Base-by-base conservation (phyloP, 1,140 invertebrate species). In the Drosophila orosa region DNA sequence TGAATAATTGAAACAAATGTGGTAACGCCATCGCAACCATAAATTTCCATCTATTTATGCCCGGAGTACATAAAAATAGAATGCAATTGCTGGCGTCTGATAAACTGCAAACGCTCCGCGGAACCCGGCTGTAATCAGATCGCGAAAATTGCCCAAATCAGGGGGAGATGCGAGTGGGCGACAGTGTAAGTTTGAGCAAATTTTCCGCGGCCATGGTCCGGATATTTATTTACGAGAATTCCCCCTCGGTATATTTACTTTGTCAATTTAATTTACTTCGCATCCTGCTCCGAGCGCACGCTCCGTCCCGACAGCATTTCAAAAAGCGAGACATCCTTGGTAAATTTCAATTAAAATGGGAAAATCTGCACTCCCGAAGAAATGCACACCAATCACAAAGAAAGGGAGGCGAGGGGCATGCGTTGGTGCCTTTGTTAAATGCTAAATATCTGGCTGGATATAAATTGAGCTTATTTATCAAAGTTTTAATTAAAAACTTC, bases 381-480 rank as follows among this genome's bases (percentile, higher is more conserved):
- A 83, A 76, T 72, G 67, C 72, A 60, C 71, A 59, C 61, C 57
- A 59, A 39, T 44, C 52, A 48, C 48, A 48, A 55, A 40, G 50
- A 13, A 19, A 31, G 24, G 35, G 10, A 45, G 13, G 7, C 17
- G 47, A 48, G n/a, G 4, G 47, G 57, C 12, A 31, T 40, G 45
- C 44, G 66, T 45, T 9, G 52, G 31, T 15, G 42, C 35, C 48
- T 61, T 59, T 78, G 54, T 78, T 68, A 79, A 84, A 77, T 77
- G 58, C 65, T 69, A 84, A 83, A 82, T 79, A 84, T 77, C 77
- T 87, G 62, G 62, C 72, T 35, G 76, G 76, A 73, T 87, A 83
- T 87, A 89, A 87, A 87, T 87, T 87, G 83, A 87, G 83, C 83
- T 87, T 89, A 87, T 87, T 87, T 87, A 83, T 89, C 80, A 87